Base-by-base conservation (phyloP, 2,113 vertebrate species). In the Notechis scutatus region DNA sequence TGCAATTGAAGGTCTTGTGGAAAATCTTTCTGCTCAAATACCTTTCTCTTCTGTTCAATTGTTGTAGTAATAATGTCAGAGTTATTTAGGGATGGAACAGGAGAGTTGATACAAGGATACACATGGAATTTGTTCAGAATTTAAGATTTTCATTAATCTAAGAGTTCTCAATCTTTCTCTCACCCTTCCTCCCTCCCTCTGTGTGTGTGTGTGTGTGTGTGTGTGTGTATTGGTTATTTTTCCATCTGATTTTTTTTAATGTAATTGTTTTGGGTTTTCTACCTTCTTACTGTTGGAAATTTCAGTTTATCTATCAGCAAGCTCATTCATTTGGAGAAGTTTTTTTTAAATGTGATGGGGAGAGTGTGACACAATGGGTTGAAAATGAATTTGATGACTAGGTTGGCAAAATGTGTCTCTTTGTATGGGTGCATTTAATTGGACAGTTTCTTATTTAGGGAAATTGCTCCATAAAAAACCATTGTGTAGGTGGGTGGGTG, bases 181-280 rank as follows among this genome's bases (percentile, higher is more conserved):
- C 47, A 50, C 47, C 0, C 1, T 61, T 24, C 3, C 24, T 59
- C 50, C 91, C 50, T 54, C 92, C 93, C 50, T 42, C 4, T 69
- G 54, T 95, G 64, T 81, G 0, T 92, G 18, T 92, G 10, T 54
- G 12, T 55, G n/a, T 14, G 94, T 89, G 92, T 26, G 59, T 61
- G 5, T 57, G 52, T 54, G 2, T 54, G n/a, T 39, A 3, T 42
- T 54, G 56, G 34, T 23, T n/a, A 4, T 20, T 20, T 23, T 54
- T 92, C 69, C 34, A 81, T 81, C 34, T 94, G 6, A 34, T 93
- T 95, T 61, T 61, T 92, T 61, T 61, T 85, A 94, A 94, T 94
- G 42, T 94, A 93, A 96, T 97, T 94, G 87, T 95, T 96, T 96
- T 95, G 96, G 94, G 59, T 91, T 96, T 96, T 95, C 93, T 96